Percentiles rank a stretch among this genome's conserved stretches.
Conservation (phyloP, 1,140 invertebrate genomes). For the Sitophilus oryzae region DNA sequence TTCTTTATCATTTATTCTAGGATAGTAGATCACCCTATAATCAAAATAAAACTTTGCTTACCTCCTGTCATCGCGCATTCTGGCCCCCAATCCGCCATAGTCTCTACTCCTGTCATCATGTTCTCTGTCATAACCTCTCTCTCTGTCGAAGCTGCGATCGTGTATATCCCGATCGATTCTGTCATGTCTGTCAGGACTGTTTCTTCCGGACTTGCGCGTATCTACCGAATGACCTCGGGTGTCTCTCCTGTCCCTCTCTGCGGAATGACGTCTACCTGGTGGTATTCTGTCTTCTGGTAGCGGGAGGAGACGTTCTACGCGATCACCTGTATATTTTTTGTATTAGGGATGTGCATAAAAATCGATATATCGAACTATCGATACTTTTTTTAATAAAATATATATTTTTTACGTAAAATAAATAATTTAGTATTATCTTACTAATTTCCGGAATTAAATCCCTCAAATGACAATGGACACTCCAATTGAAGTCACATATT, state of each 20-base stretch:
- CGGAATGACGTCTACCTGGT: constrained; percentile 33
- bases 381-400: not conserved
- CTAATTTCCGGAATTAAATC: no score
- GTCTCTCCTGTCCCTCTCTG: constrained; percentile 31
- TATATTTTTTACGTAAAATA: no score
- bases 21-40: not conserved
- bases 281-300: constrained; percentile 39
- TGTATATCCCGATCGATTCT: constrained; percentile 27
- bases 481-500: no score
- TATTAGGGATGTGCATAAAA: not conserved
- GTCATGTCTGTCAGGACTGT: constrained; percentile 34
- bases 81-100: constrained; percentile 5
- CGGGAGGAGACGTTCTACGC: constrained; percentile 39
- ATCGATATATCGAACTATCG: no score
- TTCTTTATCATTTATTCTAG: no score
- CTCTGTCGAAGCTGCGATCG: constrained; percentile 29
- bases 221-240: constrained; percentile 26
- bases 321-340: constrained; percentile 21
- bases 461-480: no score
- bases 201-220: constrained; percentile 24
- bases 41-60: not conserved
- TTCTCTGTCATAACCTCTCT: constrained; percentile 29
- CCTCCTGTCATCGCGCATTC: constrained; percentile 15
- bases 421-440: no score
- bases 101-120: constrained; percentile 21